These are phyloP conservation scores for zebrafish (Danio rerio) DNA, from an alignment of 2,113 vertebrate species.

Conservation along the genomic window GRCz12tu NC_133176.1:26662501-26663000, in stretches of 20 bases:
- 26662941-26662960: background rate
- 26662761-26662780: constrained; percentile 62
- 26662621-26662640: background rate
- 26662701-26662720: background rate
- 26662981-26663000: background rate
- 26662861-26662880: background rate
- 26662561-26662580: too few species aligned
- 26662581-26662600: too few species aligned
- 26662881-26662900: background rate
- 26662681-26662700: background rate
- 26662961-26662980: background rate
- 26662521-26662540: too few species aligned
- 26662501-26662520: too few species aligned
- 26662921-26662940: background rate
- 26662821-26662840: background rate
- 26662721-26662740: background rate
- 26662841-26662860: constrained; percentile 39
- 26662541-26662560: too few species aligned
- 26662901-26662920: background rate
- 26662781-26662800: constrained; percentile 26
- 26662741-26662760: constrained; percentile 45
- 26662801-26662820: constrained; percentile 35
- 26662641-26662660: too few species aligned
- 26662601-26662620: too few species aligned
- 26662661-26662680: background rate